These are phyloP conservation scores for Luscinia luscinia DNA, from an alignment of 2,797 vertebrate species.

Conservation along the genomic window DNA sequence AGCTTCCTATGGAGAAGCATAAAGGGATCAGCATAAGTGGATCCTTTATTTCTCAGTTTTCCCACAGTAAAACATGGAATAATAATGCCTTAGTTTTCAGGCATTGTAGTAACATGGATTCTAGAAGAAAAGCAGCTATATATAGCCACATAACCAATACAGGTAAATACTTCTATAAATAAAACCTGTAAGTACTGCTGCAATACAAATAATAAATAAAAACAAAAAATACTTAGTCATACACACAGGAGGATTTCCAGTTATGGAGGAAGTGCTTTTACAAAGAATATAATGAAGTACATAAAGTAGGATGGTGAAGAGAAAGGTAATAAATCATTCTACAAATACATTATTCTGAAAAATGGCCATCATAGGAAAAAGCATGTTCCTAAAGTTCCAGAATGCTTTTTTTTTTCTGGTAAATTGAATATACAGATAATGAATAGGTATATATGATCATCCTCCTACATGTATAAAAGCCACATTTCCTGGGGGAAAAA, in stretches of 20 bases:
- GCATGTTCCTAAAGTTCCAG: neutral
- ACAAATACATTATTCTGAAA: conserved; percentile 30
- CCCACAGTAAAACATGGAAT: neutral
- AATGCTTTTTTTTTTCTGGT: neutral
- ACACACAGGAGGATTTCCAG: neutral
- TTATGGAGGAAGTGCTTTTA: conserved; percentile 30
- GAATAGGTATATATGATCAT: neutral
- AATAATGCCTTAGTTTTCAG: neutral
- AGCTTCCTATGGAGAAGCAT: neutral
- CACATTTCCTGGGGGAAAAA: neutral
- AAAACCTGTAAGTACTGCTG: conserved; percentile 11
- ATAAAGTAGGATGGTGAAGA: neutral
- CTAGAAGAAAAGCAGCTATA: neutral
- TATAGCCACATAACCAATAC: conserved; percentile 3
- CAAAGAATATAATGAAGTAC: neutral
- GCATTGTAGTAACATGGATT: neutral
- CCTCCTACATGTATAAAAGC: neutral
- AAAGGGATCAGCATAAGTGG: neutral
- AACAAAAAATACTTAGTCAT: conserved; percentile 18
- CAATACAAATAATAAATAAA: conserved; percentile 49
- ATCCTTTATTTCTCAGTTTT: neutral
- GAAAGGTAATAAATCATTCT: conserved; percentile 31
- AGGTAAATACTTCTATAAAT: conserved; percentile 30
- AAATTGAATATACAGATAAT: neutral
- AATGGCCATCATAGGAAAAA: neutral